Conservation (phyloP, 1,140 invertebrate species). For the Heliothis virescens region DNA sequence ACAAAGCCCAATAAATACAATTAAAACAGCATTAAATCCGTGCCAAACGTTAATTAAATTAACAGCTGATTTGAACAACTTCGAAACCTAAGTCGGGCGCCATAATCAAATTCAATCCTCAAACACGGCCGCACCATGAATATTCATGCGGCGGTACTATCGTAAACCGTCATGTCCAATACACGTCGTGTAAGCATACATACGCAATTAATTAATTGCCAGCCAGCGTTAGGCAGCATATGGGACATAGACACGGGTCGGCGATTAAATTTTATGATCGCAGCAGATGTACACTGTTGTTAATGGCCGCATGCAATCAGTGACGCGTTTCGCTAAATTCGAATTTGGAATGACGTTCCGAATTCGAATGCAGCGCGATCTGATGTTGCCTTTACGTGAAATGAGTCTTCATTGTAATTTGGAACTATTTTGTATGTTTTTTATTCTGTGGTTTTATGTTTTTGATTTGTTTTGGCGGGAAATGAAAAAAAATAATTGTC, state of each 20-base stretch:
- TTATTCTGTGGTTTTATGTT: too few relatives aligned
- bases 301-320: conserved; percentile 68
- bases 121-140: conserved; percentile 62
- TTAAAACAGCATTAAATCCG: conserved; percentile 42
- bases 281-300: conserved; percentile 69
- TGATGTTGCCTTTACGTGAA: neutral
- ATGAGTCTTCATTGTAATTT: neutral
- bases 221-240: conserved; percentile 70
- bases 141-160: conserved; percentile 69
- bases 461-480: too few relatives aligned
- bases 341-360: conserved; percentile 56
- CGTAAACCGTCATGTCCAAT: conserved; percentile 74
- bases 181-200: conserved; percentile 68
- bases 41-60: conserved; percentile 46
- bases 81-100: conserved; percentile 9
- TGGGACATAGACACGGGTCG: conserved; percentile 69
- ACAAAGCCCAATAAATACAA: conserved; percentile 13
- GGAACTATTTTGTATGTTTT: too few relatives aligned
- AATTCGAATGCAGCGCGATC: conserved; percentile 32
- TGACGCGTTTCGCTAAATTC: conserved; percentile 60
- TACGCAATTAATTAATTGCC: conserved; percentile 79
- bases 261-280: conserved; percentile 80
- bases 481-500: too few relatives aligned
- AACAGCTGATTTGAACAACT: conserved; percentile 46
- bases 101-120: conserved; percentile 62